A percentile compares a stretch with the other conserved stretches of the same genome.
These are phyloP conservation scores for Harlomillsia oculata DNA, from an alignment of 1,140 invertebrate species.

Conservation along the genomic window DNA sequence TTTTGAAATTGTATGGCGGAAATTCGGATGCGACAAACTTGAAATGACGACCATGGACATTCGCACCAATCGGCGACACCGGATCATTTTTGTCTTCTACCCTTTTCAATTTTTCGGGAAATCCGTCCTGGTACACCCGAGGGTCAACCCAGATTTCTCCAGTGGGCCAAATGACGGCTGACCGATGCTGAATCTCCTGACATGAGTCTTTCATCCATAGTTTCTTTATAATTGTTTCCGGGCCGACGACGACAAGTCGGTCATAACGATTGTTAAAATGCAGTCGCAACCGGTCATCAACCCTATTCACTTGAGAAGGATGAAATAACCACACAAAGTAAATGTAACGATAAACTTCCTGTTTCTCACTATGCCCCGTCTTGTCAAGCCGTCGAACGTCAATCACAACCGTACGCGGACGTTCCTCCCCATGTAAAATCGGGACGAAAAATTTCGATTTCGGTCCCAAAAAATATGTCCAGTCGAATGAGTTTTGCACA, in stretches of 20 bases:
- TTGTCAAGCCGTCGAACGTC: no score
- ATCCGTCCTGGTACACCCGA: not conserved
- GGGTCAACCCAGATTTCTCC: not conserved
- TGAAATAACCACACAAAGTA: no score
- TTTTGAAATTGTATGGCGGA: not conserved
- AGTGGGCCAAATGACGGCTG: not conserved
- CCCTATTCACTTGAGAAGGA: no score
- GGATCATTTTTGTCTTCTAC: not conserved
- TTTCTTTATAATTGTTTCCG: not conserved
- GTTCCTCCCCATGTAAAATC: no score
- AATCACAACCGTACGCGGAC: no score
- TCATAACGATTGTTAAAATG: conserved; percentile 7
- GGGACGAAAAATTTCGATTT: no score
- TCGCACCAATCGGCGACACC: not conserved
- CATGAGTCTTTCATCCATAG: not conserved
- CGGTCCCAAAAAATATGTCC: no score
- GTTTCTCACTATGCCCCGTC: no score
- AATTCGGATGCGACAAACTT: not conserved
- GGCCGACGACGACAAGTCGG: not conserved
- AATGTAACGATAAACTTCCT: no score
- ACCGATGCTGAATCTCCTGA: not conserved
- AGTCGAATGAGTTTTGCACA: no score
- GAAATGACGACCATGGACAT: not conserved
- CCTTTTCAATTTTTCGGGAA: not conserved
- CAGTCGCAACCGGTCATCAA: no score